Evolutionary conservation across 2,888 invertebrate species (phyloP).

Genomic region (Sinopyrophorus schimmeli): DNA sequence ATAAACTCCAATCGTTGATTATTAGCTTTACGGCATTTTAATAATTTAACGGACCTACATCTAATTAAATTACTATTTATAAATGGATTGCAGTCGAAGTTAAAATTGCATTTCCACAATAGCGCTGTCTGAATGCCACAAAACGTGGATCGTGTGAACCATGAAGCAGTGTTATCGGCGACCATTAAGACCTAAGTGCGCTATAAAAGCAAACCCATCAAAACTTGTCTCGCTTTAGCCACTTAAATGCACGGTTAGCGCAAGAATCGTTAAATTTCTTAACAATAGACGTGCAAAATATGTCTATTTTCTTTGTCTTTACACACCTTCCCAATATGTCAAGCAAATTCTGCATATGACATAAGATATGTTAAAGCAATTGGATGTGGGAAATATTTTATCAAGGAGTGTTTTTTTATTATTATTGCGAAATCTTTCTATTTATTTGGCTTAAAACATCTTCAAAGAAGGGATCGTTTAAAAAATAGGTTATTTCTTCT

Average conservation of each 20-base stretch:
- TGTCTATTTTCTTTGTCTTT: conserved; percentile 12
- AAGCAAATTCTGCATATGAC: no score
- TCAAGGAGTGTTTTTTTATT: no score
- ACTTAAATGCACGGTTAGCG: conserved; percentile 46
- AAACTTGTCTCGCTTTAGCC: conserved; percentile 50
- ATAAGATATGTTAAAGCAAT: no score
- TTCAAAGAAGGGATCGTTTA: no score
- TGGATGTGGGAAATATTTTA: no score
- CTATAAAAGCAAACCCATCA: conserved; percentile 51
- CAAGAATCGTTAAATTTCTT: conserved; percentile 30
- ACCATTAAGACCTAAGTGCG: conserved; percentile 50
- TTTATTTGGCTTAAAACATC: no score
- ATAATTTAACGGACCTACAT: conserved; percentile 11
- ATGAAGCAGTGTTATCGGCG: conserved; percentile 43
- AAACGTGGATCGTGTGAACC: conserved; percentile 31
- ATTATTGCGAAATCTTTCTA: no score
- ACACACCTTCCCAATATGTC: no score
- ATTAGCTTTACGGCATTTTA: no score
- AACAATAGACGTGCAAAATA: conserved; percentile 23
- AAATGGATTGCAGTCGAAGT: conserved; percentile 17
- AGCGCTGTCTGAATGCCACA: conserved; percentile 18
- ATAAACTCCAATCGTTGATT: no score
- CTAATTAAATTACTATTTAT: conserved; percentile 21
- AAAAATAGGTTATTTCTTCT: no score
- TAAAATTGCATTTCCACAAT: conserved; percentile 20